phyloP scores from a whole-genome alignment of 1,140 invertebrate species.

The Teleogryllus occipitalis region DNA sequence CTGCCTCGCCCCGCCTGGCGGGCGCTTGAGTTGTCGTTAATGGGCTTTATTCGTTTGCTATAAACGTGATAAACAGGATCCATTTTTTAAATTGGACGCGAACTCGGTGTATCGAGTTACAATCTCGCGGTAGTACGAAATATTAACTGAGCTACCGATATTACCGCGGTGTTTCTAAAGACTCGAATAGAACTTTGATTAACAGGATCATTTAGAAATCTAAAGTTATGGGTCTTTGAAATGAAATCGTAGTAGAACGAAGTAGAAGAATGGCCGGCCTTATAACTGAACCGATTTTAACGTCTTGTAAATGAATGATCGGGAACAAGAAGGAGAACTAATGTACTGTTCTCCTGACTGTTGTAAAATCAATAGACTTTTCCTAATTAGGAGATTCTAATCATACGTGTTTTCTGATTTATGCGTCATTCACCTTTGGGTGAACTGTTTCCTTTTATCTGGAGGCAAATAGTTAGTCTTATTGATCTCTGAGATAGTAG shows the following conservation, averaged over 20 bases:
- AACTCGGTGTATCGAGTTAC: not conserved
- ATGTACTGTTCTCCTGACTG: not conserved
- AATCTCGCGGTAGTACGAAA: not conserved
- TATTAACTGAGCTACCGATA: too few relatives aligned
- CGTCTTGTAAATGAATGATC: not conserved
- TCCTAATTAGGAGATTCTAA: not conserved
- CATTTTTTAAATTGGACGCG: not conserved
- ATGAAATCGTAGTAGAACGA: not conserved
- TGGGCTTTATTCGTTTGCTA: not conserved
- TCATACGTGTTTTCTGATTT: not conserved
- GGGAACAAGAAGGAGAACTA: not conserved
- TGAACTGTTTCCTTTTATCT: too few relatives aligned
- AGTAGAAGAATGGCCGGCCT: not conserved
- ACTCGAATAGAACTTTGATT: not conserved
- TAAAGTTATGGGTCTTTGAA: not conserved
- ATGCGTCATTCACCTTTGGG: too few relatives aligned
- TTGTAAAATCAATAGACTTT: not conserved
- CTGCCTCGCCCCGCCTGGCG: too few relatives aligned
- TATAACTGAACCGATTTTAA: not conserved
- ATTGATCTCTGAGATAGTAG: too few relatives aligned
- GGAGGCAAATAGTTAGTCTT: too few relatives aligned
- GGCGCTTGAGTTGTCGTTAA: not conserved
- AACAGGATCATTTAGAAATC: not conserved
- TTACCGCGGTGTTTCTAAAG: too few relatives aligned
- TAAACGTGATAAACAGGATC: not conserved